These are phyloP conservation scores for Uloborus plumipes DNA, from an alignment of 2,888 invertebrate genomes.

Conservation along the genomic window DNA sequence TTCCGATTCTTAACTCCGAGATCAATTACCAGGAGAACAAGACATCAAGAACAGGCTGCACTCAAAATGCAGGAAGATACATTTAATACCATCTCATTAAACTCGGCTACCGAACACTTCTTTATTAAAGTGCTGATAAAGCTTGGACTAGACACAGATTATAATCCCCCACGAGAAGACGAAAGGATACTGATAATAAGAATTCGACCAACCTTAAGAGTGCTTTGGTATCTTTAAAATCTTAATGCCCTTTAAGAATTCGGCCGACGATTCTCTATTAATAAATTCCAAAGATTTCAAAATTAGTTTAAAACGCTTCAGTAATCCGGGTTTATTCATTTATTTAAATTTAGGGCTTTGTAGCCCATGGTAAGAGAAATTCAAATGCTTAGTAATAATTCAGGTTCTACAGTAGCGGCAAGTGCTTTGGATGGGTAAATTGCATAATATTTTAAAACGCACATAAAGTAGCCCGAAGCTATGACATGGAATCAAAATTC, in stretches of 20 bases:
- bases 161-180: too few relatives aligned
- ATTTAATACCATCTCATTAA: slow-evolving; percentile 14
- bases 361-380: slow-evolving; percentile 28
- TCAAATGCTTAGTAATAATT: slow-evolving; percentile 32
- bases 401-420: neutral
- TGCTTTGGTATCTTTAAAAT: slow-evolving; percentile 9
- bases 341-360: slow-evolving; percentile 26
- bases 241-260: slow-evolving; percentile 13
- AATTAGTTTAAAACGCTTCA: slow-evolving; percentile 19
- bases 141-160: slow-evolving; percentile 1
- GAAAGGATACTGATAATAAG: slow-evolving; percentile 2
- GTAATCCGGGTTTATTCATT: slow-evolving; percentile 41
- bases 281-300: neutral
- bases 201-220: slow-evolving; percentile 11
- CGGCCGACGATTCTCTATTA: neutral
- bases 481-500: too few relatives aligned
- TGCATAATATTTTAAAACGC: too few relatives aligned
- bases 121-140: slow-evolving; percentile 35
- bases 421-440: too few relatives aligned
- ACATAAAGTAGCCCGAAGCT: too few relatives aligned
- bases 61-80: too few relatives aligned
- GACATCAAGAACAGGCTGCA: too few relatives aligned
- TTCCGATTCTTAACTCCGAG: too few relatives aligned
- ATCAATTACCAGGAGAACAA: too few relatives aligned
- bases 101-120: slow-evolving; percentile 5